phyloP scores from a whole-genome alignment of 2,888 invertebrate species.

The Mythimna albipuncta region DNA sequence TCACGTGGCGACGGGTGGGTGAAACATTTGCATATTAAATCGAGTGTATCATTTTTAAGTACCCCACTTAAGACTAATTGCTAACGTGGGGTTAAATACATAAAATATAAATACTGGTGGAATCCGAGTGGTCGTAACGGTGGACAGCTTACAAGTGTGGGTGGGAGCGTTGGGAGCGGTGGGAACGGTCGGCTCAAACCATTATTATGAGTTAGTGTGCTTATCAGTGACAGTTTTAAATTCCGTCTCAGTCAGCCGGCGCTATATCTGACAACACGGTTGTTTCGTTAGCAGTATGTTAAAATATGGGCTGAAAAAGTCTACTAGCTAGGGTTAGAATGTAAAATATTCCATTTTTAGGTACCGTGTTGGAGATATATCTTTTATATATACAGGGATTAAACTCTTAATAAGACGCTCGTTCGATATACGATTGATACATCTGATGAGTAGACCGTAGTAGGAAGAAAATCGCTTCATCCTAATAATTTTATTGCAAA shows the following conservation, averaged over 20 bases:
- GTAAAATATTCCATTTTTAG: neutral
- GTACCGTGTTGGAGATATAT: neutral
- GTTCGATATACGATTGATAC: neutral
- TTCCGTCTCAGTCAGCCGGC: conserved; percentile 70
- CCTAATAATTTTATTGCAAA: conserved; percentile 18
- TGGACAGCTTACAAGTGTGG: conserved; percentile 60
- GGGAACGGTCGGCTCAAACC: conserved; percentile 63
- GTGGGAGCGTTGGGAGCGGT: conserved; percentile 29
- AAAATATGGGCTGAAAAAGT: conserved; percentile 14
- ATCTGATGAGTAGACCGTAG: neutral
- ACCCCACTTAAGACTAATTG: conserved; percentile 62
- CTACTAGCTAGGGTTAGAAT: neutral
- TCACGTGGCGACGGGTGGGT: conserved; percentile 44
- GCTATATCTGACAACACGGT: conserved; percentile 65
- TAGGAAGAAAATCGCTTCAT: conserved; percentile 1
- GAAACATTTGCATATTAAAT: conserved; percentile 66
- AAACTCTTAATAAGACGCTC: neutral
- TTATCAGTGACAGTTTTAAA: conserved; percentile 81
- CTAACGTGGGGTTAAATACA: conserved; percentile 57
- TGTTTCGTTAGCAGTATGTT: conserved; percentile 36
- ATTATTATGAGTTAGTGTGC: conserved; percentile 79
- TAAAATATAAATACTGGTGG: conserved; percentile 60
- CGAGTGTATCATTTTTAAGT: conserved; percentile 65
- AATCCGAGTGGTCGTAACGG: conserved; percentile 49
- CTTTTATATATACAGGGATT: neutral